Conservation (phyloP, 2,888 invertebrate genomes). For the Ichneumoninae sp. region DNA sequence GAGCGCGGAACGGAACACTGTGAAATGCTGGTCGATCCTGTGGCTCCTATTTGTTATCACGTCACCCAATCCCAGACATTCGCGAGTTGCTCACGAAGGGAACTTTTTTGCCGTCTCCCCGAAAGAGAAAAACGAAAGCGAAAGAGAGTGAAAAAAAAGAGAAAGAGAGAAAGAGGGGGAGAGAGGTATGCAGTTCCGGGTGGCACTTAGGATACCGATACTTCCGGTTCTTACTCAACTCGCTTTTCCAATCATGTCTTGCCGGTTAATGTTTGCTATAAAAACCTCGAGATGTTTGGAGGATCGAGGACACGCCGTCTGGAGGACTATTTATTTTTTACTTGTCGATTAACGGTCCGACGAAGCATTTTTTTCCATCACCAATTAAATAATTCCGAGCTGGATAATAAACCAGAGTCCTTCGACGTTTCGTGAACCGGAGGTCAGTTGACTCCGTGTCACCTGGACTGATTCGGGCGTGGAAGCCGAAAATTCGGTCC, state of each 20-base stretch:
- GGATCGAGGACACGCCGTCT: constrained; percentile 55
- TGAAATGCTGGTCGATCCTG: constrained; percentile 75
- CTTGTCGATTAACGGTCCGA: not conserved
- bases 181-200: constrained; percentile 84
- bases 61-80: constrained; percentile 70
- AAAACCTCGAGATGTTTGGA: constrained; percentile 59
- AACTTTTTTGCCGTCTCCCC: constrained; percentile 77
- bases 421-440: constrained; percentile 74
- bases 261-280: not conserved
- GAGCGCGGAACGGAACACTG: constrained; percentile 71
- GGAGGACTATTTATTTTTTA: constrained; percentile 39
- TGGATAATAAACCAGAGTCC: constrained; percentile 16
- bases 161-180: constrained; percentile 72
- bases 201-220: constrained; percentile 83
- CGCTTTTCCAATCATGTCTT: constrained; percentile 71
- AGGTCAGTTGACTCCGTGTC: constrained; percentile 84
- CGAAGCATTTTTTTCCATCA: not conserved
- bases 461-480: constrained; percentile 82
- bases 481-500: constrained; percentile 75
- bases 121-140: constrained; percentile 56
- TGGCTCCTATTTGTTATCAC: constrained; percentile 54
- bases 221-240: constrained; percentile 75
- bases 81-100: constrained; percentile 78
- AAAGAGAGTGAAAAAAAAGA: constrained; percentile 68
- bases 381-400: not conserved